Base-by-base conservation (phyloP, 2,888 invertebrate genomes). In the Cheilosia scutellata region DNA sequence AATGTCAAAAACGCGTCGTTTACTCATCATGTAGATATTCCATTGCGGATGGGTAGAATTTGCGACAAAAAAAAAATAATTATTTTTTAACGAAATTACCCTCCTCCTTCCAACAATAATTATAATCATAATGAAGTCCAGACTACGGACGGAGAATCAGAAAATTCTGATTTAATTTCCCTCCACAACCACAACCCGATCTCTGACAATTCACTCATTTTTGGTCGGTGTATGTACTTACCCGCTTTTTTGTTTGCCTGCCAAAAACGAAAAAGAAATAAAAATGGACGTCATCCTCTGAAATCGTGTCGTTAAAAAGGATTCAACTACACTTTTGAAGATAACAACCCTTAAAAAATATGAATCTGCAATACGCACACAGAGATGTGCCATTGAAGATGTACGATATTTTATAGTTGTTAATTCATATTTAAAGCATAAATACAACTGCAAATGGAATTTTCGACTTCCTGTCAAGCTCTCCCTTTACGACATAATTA, bases 1-100 rank as follows among this genome's bases (percentile, higher is more conserved):
- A 86, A 86, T 86, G 86, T 86, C 86, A 82, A 68, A 77, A 86
- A 82, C 58, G 82, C 82, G 77, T 77, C 86, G 86, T 77, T 80
- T 80, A 82, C 86, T 77, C 76, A 86, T 86, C 82, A 86, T 86
- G 82, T 86, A n/a, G n/a, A n/a, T n/a, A 86, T 86, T 86, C 86
- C 86, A 77, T 72, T 86, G 86, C 76, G 77, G 66, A 72, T 51
- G 79, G 79, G 58, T 70, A 57, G 78, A 79, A 47, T 70, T 79
- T 80, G 65, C 47, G 55, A 80, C 58, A 70, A 82, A 72, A 71
- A 65, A 72, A 84, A 65, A 70, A 70, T 57, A 51, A 82, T 72
- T 11, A 37, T 37, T 37, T 33, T 37, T 86, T 86, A 86, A 86
- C 82, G 86, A 82, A 82, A 86, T 86, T 77, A 75, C 13, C 66